Evolutionary conservation across 2,113 vertebrate species (phyloP).

Genomic region (Sinocyclocheilus maitianheensis): DNA sequence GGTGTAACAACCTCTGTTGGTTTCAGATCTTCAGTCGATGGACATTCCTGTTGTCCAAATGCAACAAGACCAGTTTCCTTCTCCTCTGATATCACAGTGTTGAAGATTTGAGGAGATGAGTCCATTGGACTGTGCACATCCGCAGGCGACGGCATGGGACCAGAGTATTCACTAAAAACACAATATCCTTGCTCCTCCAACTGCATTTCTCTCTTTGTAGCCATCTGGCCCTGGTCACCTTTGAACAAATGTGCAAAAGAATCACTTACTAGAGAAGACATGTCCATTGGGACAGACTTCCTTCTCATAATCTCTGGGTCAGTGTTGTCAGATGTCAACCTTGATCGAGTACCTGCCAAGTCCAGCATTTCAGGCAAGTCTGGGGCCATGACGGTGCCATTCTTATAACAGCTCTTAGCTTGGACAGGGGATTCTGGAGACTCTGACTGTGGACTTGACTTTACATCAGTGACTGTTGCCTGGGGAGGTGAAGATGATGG

Average conservation of each 20-base stretch:
- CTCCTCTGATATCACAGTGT: constrained; percentile 72
- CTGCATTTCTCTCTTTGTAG: constrained; percentile 88
- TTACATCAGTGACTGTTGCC: constrained; percentile 57
- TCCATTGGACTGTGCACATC: constrained; percentile 76
- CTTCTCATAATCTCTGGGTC: constrained; percentile 82
- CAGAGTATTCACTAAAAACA: constrained; percentile 98
- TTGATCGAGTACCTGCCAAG: constrained; percentile 87
- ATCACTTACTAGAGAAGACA: constrained; percentile 73
- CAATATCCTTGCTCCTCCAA: constrained; percentile 96
- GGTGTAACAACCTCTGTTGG: constrained; percentile 60
- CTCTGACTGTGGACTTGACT: constrained; percentile 74
- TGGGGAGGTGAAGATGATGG: constrained; percentile 74
- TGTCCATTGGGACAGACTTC: constrained; percentile 82
- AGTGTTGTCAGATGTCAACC: constrained; percentile 85
- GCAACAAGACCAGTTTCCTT: constrained; percentile 65
- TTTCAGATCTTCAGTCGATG: constrained; percentile 16
- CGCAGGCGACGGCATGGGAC: constrained; percentile 93
- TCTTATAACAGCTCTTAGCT: constrained; percentile 85
- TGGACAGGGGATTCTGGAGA: constrained; percentile 81
- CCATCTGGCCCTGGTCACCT: constrained; percentile 80
- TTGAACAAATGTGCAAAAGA: constrained; percentile 75
- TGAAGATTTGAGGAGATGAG: constrained; percentile 70
- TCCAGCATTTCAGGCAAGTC: constrained; percentile 98
- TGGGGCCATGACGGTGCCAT: constrained; percentile 87
- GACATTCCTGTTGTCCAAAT: constrained; percentile 23